Evolutionary conservation across 2,888 invertebrate genomes (phyloP).

Genomic region (Tryphoninae sp.): DNA sequence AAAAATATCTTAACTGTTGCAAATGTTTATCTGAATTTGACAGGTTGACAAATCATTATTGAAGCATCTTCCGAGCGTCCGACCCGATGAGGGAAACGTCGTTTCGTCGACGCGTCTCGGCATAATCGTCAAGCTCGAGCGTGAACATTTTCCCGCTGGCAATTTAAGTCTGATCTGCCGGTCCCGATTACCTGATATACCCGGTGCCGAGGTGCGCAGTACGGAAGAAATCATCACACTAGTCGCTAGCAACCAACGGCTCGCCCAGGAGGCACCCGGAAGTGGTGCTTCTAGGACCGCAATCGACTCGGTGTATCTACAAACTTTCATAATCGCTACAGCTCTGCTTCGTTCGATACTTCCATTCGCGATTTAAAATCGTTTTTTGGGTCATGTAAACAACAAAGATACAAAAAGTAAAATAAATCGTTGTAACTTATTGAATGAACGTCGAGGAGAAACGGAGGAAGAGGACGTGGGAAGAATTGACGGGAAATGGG

Average conservation of each 20-base stretch:
- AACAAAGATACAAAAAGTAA: slow-evolving; percentile 10
- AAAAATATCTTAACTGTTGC: not conserved
- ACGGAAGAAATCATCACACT: slow-evolving; percentile 73
- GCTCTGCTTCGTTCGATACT: slow-evolving; percentile 33
- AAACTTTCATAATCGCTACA: slow-evolving; percentile 37
- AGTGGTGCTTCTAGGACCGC: slow-evolving; percentile 27
- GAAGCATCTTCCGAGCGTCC: slow-evolving; percentile 66
- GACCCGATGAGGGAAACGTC: slow-evolving; percentile 67
- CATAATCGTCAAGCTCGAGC: slow-evolving; percentile 72
- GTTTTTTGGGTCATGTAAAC: not conserved
- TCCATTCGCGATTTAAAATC: slow-evolving; percentile 35
- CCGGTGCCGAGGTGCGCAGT: slow-evolving; percentile 65
- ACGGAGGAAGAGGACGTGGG: not conserved
- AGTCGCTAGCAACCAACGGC: slow-evolving; percentile 77
- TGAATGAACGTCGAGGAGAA: not conserved
- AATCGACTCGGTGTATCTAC: slow-evolving; percentile 16
- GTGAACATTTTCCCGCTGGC: slow-evolving; percentile 76
- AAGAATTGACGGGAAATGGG: not conserved
- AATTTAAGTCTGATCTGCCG: slow-evolving; percentile 74
- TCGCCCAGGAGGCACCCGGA: slow-evolving; percentile 76
- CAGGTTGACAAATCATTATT: slow-evolving; percentile 72
- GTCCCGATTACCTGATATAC: slow-evolving; percentile 74
- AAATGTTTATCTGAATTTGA: not conserved
- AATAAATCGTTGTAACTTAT: not conserved
- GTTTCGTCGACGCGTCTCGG: slow-evolving; percentile 71